Base-by-base conservation (phyloP, 2,888 invertebrate genomes). In the Spialia ferax region DNA sequence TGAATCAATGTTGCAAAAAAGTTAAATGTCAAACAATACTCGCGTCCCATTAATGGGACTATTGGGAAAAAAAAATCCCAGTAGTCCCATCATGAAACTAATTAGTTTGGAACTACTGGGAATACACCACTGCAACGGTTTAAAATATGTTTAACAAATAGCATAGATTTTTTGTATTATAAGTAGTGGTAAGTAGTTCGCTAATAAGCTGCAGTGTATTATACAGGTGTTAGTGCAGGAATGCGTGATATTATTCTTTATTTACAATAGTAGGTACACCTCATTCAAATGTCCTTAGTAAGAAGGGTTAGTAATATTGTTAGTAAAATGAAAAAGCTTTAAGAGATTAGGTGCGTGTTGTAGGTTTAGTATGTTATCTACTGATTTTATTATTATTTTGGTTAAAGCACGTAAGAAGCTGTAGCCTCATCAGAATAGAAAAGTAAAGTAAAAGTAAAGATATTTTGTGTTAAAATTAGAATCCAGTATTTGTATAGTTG, bases 151-250 rank as follows among this genome's bases (percentile, higher is more conserved):
- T 10, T 50, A 11, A 29, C 54, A 42, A 54, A 38, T 23, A 59
- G 60, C 60, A 20, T 42, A 60, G 59, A 60, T 60, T 54, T 66
- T 32, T 22, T 23, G 45, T 48, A 45, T n/a, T n/a, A 32, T 67
- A n/a, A 18, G 8, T 42, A 42, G 15, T 32, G 2, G 2, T 18
- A 42, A 18, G 15, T 42, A 42, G 8, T 6, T 42, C 15, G 42
- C 15, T 10, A 54, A 54, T 59, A 55, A 72, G 73, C 74, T 23
- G 52, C 26, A 42, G 74, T 78, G 77, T 77, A 75, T 78, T 63
- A 74, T 76, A 77, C 74, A 78, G 18, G 7, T 68, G 71, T 63
- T 60, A 59, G 59, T 59, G 59, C 59, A 52, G 11, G 52, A 52
- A 52, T 38, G 60, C 66, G 29, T 66, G 29, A 20, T 18, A 57